Evolutionary conservation across 2,797 vertebrate genomes (phyloP), one percentile per base, ranked within the genome.

Genomic region (Rhinoraja longicauda): DNA sequence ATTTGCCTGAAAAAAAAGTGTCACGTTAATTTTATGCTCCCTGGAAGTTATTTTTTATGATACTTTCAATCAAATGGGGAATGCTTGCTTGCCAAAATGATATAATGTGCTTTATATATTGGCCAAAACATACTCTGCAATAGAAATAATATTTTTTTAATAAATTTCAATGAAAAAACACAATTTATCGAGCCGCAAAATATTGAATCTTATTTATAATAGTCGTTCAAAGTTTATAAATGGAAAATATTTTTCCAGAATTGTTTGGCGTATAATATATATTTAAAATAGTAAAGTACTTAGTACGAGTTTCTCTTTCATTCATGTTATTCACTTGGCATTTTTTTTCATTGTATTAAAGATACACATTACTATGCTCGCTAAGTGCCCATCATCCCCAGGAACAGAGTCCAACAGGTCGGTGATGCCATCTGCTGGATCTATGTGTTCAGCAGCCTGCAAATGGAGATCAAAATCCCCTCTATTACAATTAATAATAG

Each of bases 371-470:
- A 88, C 17, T 36, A 67, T 64, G 8, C 67, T 36, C 45, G n/a
- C n/a, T 36, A n/a, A 86, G 29, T 86, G 79, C 81, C 12, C n/a
- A 88, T n/a, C 59, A 29, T 32, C 24, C 36, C 82, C 7, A 12
- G 24, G 53, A n/a, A 13, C 53, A 84, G n/a, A 21, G 26, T 24
- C 36, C 36, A 13, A 64, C 24, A 73, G 90, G 12, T 53, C 90
- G 29, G 13, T 73, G 90, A 24, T 92, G 90, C 90, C 90, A 92
- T 53, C 90, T 92, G 70, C 90, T 92, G 88, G 88, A 90, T n/a
- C n/a, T 70, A 36, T 24, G 45, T 53, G 72, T 1, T 72, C 70
- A 39, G 26, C 32, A 73, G 9, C 24, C 45, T 24, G 36, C 36
- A 21, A 88, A 88, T 36, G 7, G 21, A 9, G 6, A n/a, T 7